phyloP scores from a whole-genome alignment of 2,888 invertebrate species.

The Cyrtodaria siliqua region DNA sequence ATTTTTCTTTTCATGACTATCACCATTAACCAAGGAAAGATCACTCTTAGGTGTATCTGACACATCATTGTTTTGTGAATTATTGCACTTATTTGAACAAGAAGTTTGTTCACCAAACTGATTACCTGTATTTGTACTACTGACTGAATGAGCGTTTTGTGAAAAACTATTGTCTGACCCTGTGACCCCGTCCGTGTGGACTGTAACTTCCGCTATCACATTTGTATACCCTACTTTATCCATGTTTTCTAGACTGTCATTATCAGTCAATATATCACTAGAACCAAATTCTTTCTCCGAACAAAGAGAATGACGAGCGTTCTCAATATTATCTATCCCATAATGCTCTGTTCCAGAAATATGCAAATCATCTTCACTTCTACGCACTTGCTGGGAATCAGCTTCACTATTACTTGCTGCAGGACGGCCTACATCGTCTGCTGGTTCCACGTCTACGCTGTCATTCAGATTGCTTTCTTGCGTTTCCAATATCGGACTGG shows the following conservation, averaged over 20 bases:
- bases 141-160: background rate
- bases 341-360: background rate
- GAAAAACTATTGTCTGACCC: background rate
- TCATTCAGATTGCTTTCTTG: conserved; percentile 38
- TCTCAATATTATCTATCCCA: conserved; percentile 10
- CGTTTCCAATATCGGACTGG: conserved; percentile 44
- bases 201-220: conserved; percentile 54
- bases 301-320: conserved; percentile 36
- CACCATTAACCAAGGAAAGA: too few relatives aligned
- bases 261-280: conserved; percentile 54
- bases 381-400: background rate
- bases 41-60: too few relatives aligned
- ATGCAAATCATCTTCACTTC: background rate
- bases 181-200: conserved; percentile 24
- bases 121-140: conserved; percentile 12
- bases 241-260: conserved; percentile 59
- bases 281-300: conserved; percentile 60
- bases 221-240: conserved; percentile 49
- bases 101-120: background rate
- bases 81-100: conserved; percentile 14
- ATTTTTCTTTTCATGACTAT: background rate
- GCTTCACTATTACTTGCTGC: conserved; percentile 3
- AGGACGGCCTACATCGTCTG: conserved; percentile 2
- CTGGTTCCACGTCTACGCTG: conserved; percentile 22
- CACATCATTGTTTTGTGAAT: too few relatives aligned